Base-by-base conservation (phyloP, 2,888 invertebrate genomes). In the Celastrina argiolus region DNA sequence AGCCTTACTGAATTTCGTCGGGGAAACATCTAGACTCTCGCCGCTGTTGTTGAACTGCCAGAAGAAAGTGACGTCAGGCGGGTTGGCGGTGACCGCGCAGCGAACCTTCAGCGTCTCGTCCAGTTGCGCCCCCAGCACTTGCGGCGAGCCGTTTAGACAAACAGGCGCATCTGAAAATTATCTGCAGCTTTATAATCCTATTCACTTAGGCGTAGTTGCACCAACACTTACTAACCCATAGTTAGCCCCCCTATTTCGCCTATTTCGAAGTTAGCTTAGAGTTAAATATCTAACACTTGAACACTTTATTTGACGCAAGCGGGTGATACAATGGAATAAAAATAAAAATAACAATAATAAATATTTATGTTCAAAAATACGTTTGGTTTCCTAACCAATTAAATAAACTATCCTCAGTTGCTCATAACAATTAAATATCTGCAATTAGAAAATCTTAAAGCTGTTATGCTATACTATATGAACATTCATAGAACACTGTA, bases 1-100 rank as follows among this genome's bases (percentile, higher is more conserved):
- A 45, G 39, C 16, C 72, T 82, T 83, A 91, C 91, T 90, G 74
- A 85, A 91, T 76, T 91, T 91, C 1, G 88, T 93, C 2, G 96
- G 94, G 3, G 95, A 94, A 1, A 96, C 95, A 76, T 96, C 96
- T 72, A 96, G 94, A 78, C 95, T 96, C 80, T 97, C 97, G 14
- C 97, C 97, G 75, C 96, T 96, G 81, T 96, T 96, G 82, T 97
- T 97, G 86, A 97, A 96, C 78, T 96, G 96, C 97, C 97, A 97
- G 75, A 95, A 94, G 85, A 97, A 97, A 67, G 94, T 94, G 72
- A 97, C 96, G 77, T 96, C 95, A 69, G 94, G 94, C 0, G 97
- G 97, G 85, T 97, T 97, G 36, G 97, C 96, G 34, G 96, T 95
- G 68, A 97, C 96, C 72, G 96, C 95, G 82, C 97, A 97, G n/a